These are phyloP conservation scores for Neoaliturus tenellus DNA, from an alignment of 2,888 invertebrate species.

Conservation along the genomic window DNA sequence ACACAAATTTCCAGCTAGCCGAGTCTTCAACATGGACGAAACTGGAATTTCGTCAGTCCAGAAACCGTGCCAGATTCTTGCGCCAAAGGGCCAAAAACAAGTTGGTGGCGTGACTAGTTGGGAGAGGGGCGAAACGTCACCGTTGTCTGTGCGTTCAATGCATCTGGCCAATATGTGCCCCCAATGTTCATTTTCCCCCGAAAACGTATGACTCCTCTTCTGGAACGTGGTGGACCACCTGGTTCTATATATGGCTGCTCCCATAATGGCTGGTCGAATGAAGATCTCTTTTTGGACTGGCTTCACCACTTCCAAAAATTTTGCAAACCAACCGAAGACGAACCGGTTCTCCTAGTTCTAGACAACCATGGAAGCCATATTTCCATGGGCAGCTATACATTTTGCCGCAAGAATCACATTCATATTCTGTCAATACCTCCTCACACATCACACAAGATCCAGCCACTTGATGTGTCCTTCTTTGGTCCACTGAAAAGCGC, in stretches of 20 bases:
- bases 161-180: conserved; percentile 71
- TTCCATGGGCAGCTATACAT: conserved; percentile 62
- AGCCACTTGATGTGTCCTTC: conserved; percentile 66
- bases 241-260: conserved; percentile 63
- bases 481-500: conserved; percentile 67
- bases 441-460: conserved; percentile 67
- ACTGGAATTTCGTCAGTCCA: conserved; percentile 37
- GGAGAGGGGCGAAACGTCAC: conserved; percentile 34
- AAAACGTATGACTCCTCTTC: conserved; percentile 70
- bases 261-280: conserved; percentile 69
- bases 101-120: conserved; percentile 42
- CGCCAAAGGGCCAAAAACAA: conserved; percentile 31
- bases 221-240: conserved; percentile 63
- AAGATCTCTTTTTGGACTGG: conserved; percentile 61
- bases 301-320: conserved; percentile 67
- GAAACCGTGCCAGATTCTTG: conserved; percentile 29
- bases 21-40: not conserved
- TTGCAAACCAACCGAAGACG: conserved; percentile 68
- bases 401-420: conserved; percentile 65
- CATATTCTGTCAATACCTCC: conserved; percentile 67
- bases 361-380: conserved; percentile 68
- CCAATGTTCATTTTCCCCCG: conserved; percentile 73
- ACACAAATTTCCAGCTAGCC: not conserved
- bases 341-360: conserved; percentile 69
- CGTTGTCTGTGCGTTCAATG: conserved; percentile 63